A percentile compares a stretch with the other conserved stretches of the same genome.
Evolutionary conservation across 2,113 vertebrate species (phyloP).

Genomic region (Bos javanicus): DNA sequence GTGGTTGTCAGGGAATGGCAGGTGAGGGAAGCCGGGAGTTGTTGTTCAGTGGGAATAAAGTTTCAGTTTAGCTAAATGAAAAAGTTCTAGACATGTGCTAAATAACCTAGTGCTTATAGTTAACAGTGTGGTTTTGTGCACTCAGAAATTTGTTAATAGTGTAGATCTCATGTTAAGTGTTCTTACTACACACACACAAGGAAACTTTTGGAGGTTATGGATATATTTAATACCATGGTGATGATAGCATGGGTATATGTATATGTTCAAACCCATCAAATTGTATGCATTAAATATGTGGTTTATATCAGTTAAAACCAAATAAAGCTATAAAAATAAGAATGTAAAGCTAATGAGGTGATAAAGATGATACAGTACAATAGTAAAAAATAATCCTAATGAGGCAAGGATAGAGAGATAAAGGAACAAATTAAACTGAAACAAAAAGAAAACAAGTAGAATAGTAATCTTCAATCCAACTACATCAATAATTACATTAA

Average conservation of each 20-base stretch:
- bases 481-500: background rate
- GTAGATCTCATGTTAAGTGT: background rate
- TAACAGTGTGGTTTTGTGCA: background rate
- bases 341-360: background rate
- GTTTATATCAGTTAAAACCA: background rate
- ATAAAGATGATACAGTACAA: background rate
- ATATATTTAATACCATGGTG: background rate
- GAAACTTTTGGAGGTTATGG: background rate
- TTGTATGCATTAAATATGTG: background rate
- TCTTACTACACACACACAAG: background rate
- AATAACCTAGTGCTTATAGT: background rate
- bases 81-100: background rate
- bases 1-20: background rate
- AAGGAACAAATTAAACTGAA: background rate
- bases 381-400: background rate
- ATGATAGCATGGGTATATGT: background rate
- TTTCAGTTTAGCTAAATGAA: background rate
- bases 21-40: background rate
- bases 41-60: background rate
- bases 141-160: background rate
- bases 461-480: background rate
- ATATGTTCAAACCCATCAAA: background rate
- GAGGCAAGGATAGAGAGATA: background rate
- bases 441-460: background rate
- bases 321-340: background rate